These are phyloP conservation scores for Cloeon dipterum DNA, from an alignment of 2,888 invertebrate genomes.

Conservation along the genomic window DNA sequence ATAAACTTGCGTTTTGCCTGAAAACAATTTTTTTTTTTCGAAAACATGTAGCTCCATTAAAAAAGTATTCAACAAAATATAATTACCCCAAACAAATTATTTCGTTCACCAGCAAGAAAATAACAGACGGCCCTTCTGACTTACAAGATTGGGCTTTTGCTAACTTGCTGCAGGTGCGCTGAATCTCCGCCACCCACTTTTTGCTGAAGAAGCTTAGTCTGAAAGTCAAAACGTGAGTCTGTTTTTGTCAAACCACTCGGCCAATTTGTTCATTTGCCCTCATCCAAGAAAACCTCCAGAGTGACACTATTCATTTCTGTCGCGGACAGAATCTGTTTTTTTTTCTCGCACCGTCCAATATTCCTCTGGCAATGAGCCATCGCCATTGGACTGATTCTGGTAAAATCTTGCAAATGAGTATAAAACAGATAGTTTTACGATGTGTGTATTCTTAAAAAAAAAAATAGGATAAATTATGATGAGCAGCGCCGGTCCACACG, in stretches of 20 bases:
- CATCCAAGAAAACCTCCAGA: not conserved
- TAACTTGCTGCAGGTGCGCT: slow-evolving; percentile 16
- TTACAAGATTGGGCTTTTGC: slow-evolving; percentile 27
- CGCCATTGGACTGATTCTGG: slow-evolving; percentile 4
- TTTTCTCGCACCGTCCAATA: not conserved
- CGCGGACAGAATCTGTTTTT: slow-evolving; percentile 3
- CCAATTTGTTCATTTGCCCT: not conserved
- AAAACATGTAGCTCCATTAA: no score
- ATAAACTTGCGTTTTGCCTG: no score
- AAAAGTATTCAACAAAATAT: no score
- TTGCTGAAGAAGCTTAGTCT: slow-evolving; percentile 40
- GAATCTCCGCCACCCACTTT: slow-evolving; percentile 43
- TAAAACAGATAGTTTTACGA: no score
- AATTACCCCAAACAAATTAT: slow-evolving; percentile 42
- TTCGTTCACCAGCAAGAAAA: slow-evolving; percentile 38
- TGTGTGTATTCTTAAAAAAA: slow-evolving; percentile 9
- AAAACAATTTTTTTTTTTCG: no score
- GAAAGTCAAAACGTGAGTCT: slow-evolving; percentile 25
- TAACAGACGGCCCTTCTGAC: slow-evolving; percentile 35
- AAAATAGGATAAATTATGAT: slow-evolving; percentile 13
- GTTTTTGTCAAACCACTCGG: slow-evolving; percentile 13
- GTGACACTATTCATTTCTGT: slow-evolving; percentile 3
- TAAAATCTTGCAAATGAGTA: slow-evolving; percentile 2
- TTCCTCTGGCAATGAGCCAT: slow-evolving; percentile 4
- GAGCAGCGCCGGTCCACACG: slow-evolving; percentile 13